Base-by-base conservation (phyloP, 23 tunicate species). In the Diplosoma virens region DNA sequence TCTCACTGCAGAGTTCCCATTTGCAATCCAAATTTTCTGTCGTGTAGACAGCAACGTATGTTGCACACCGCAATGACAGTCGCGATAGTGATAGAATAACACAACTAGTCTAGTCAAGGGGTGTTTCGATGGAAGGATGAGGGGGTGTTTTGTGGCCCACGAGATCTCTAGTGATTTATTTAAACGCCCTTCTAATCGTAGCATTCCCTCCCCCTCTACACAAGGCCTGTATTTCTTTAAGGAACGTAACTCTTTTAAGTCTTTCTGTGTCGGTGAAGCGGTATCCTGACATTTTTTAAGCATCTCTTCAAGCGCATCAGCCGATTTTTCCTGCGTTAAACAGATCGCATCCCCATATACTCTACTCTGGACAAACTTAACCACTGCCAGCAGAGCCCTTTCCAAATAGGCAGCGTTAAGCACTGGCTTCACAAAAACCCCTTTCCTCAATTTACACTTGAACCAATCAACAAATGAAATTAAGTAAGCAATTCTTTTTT, bases 401-500 rank as follows among this genome's bases (percentile, higher is more conserved):
- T 67, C 52, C 3, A 67, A 26, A 36, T 67, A 67, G 5, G 52
- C 5, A 37, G 74, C 21, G 24, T 67, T 35, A 9, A 67, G 5
- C 25, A 34, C 5, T 34, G 74, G 74, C 27, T 35, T 34, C 2
- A 5, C 25, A 25, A 67, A 34, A 35, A 6, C 6, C 50, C 24
- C 9, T 23, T 21, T 36, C 4, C 25, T 26, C 3, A 27, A 22
- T 25, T 34, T 67, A 6, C 9, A 28, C 4, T 7, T 18, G 27
- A 67, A n/a, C 18, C 36, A 67, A 5, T 7, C 52, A 7, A 26
- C 24, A 36, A 34, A 67, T 18, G 74, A 50, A 25, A 37, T 67
- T 2, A 67, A 52, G 52, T 67, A 67, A 34, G 52, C 50, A 3
- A 22, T 29, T 67, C 74, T 67, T 67, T 67, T 67, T 29, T 67